phyloP scores from a whole-genome alignment of 2,797 vertebrate species.

The Mionectes olivaceus region DNA sequence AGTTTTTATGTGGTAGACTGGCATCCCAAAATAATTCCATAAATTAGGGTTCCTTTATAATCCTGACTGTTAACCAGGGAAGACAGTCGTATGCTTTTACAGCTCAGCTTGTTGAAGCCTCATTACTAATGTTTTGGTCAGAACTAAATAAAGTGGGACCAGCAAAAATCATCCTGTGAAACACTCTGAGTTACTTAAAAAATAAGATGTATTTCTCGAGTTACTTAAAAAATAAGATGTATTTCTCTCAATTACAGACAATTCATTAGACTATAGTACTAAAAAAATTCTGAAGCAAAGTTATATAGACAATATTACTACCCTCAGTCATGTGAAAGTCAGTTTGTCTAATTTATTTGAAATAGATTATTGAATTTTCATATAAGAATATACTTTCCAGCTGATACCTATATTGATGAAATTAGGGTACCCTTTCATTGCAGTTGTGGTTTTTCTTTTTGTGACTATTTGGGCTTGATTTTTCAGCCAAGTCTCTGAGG shows the following conservation, averaged over 20 bases:
- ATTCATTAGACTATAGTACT: not conserved
- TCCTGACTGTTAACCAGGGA: not conserved
- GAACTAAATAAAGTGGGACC: not conserved
- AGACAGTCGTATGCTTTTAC: not conserved
- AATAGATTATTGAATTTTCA: not conserved
- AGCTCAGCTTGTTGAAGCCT: not conserved
- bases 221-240: not conserved
- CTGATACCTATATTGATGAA: not conserved
- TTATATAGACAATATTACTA: not conserved
- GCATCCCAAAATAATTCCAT: not conserved
- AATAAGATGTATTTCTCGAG: not conserved
- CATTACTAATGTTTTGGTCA: not conserved
- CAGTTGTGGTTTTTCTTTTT: not conserved
- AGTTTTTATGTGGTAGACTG: not conserved
- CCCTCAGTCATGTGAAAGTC: not conserved
- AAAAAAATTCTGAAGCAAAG: not conserved
- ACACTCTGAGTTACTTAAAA: not conserved
- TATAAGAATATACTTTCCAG: not conserved
- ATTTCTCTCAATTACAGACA: not conserved
- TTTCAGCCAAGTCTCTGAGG: not conserved
- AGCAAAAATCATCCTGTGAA: not conserved
- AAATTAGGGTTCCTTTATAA: not conserved
- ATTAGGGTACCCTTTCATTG: not conserved
- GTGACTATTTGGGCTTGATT: not conserved
- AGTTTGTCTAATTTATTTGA: not conserved